Conservation (phyloP, 2,888 invertebrate species). For the Cantharis rufa region DNA sequence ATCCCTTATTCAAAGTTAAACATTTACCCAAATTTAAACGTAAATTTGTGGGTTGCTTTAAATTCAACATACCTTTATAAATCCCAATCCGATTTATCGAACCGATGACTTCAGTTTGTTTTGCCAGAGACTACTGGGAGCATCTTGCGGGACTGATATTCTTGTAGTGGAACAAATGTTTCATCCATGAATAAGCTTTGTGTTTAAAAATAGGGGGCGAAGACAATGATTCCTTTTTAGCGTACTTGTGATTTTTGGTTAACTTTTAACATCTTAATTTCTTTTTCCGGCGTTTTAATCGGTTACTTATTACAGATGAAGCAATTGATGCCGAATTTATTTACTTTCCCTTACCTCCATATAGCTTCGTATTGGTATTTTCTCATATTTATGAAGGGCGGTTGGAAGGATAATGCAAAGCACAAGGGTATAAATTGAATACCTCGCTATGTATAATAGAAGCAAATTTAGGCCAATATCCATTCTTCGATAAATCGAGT, state of each 20-base stretch:
- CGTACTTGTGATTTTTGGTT: background rate
- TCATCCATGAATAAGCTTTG: slow-evolving; percentile 19
- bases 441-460: slow-evolving; percentile 34
- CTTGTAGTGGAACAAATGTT: slow-evolving; percentile 23
- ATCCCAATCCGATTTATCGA: slow-evolving; percentile 50
- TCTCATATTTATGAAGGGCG: slow-evolving; percentile 35
- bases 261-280: background rate
- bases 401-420: slow-evolving; percentile 27
- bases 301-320: background rate
- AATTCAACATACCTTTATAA: slow-evolving; percentile 32
- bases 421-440: slow-evolving; percentile 36
- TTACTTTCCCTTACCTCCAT: slow-evolving; percentile 9
- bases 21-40: slow-evolving; percentile 25
- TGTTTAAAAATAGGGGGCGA: slow-evolving; percentile 7
- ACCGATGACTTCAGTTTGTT: slow-evolving; percentile 46
- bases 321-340: background rate
- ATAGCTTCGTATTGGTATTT: slow-evolving; percentile 35
- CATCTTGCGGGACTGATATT: slow-evolving; percentile 18
- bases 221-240: slow-evolving; percentile 8
- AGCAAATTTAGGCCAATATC: slow-evolving; percentile 32
- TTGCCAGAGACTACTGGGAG: slow-evolving; percentile 38
- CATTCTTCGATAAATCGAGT: slow-evolving; percentile 39
- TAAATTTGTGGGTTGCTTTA: slow-evolving; percentile 11
- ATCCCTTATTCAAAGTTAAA: slow-evolving; percentile 26
- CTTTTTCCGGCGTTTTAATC: background rate